These are phyloP conservation scores for Brachyptera putata DNA, from an alignment of 2,888 invertebrate species.

Conservation along the genomic window DNA sequence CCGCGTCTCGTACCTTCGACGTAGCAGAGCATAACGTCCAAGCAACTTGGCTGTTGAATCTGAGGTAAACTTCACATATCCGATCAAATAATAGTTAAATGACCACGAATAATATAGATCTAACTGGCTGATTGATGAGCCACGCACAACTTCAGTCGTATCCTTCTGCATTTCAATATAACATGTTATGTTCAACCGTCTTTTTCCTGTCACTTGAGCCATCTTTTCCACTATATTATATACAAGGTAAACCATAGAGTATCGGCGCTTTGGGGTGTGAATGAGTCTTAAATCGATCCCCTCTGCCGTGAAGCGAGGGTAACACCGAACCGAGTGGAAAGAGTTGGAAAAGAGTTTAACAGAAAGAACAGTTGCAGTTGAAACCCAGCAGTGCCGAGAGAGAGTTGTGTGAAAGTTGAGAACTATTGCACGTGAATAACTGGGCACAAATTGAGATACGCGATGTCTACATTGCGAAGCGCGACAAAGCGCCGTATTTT, in stretches of 20 bases:
- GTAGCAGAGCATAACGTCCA: too few species aligned
- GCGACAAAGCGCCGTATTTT: too few species aligned
- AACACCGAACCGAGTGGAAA: background rate
- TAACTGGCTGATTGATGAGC: too few species aligned
- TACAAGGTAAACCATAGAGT: constrained; percentile 18
- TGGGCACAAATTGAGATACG: background rate
- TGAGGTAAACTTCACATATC: too few species aligned
- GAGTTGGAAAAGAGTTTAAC: constrained; percentile 4
- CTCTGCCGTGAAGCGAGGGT: background rate
- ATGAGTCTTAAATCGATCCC: constrained; percentile 19
- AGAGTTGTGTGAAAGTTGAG: background rate
- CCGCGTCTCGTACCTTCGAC: too few species aligned
- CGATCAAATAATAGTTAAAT: too few species aligned
- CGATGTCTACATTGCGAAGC: background rate
- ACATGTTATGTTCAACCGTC: too few species aligned
- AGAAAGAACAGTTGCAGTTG: constrained; percentile 6
- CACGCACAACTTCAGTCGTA: too few species aligned
- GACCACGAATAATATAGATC: too few species aligned
- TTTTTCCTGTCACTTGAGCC: background rate
- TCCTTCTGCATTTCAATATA: too few species aligned
- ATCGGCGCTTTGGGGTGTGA: constrained; percentile 13
- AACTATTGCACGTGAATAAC: background rate
- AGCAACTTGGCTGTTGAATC: too few species aligned
- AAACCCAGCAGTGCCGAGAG: background rate
- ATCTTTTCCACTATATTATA: constrained; percentile 15